Conservation (phyloP, 2,797 vertebrate species). For the Trichosurus vulpecula region DNA sequence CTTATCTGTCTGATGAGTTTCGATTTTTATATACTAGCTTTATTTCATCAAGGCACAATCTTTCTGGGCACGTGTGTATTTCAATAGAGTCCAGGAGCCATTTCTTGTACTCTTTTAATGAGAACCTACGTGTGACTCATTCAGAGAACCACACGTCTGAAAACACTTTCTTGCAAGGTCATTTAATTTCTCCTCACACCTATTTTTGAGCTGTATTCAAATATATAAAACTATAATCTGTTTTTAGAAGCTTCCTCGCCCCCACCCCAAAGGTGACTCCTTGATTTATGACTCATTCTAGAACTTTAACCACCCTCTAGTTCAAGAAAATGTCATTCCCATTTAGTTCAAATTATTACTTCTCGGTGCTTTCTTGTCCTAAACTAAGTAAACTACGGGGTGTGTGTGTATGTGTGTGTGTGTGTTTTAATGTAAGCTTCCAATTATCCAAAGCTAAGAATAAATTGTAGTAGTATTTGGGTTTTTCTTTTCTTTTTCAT, state of each 20-base stretch:
- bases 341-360: conserved; percentile 48
- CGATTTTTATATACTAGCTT: neutral
- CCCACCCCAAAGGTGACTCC: neutral
- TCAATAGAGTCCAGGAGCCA: neutral
- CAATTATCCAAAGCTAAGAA: conserved; percentile 63
- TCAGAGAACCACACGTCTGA: neutral
- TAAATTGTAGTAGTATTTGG: conserved; percentile 55
- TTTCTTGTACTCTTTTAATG: neutral
- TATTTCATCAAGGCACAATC: conserved; percentile 7
- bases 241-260: neutral
- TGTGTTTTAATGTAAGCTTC: conserved; percentile 32
- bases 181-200: neutral
- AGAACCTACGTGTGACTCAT: neutral
- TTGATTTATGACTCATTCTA: neutral
- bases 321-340: neutral
- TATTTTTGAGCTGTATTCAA: neutral
- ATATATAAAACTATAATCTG: neutral
- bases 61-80: neutral
- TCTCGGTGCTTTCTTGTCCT: conserved; percentile 33
- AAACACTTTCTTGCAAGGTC: neutral
- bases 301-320: neutral
- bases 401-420: too few species aligned
- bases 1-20: neutral
- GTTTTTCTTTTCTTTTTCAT: conserved; percentile 74
- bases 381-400: conserved; percentile 44